Evolutionary conservation across 2,888 invertebrate genomes (phyloP).

Genomic region (Baccha elongata): DNA sequence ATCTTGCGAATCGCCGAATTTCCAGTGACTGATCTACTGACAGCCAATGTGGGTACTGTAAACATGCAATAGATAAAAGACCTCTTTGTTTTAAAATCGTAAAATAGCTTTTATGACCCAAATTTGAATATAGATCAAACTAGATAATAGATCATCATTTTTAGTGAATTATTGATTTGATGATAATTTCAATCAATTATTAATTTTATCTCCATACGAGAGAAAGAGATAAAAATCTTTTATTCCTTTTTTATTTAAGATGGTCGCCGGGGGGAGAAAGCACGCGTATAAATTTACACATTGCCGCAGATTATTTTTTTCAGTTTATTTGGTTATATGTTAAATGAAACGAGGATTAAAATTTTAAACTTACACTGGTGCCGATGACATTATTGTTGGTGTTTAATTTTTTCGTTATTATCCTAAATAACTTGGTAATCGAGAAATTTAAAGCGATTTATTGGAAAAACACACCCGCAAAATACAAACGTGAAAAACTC

Average conservation of each 20-base stretch:
- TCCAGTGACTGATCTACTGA: too few species aligned
- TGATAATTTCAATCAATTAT: constrained; percentile 45
- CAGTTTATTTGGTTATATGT: constrained; percentile 41
- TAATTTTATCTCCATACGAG: constrained; percentile 26
- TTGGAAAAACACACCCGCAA: constrained; percentile 66
- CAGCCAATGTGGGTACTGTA: too few species aligned
- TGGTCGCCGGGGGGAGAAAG: constrained; percentile 75
- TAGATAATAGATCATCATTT: constrained; percentile 36
- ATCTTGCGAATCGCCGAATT: too few species aligned
- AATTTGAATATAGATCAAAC: too few species aligned
- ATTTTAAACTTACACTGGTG: constrained; percentile 77
- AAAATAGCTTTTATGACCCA: too few species aligned
- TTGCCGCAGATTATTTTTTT: constrained; percentile 44
- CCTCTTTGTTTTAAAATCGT: too few species aligned
- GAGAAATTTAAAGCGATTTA: constrained; percentile 49
- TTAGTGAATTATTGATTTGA: constrained; percentile 65
- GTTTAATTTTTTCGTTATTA: constrained; percentile 55
- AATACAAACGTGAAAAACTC: constrained; percentile 67
- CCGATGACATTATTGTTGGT: constrained; percentile 77
- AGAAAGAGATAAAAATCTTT: constrained; percentile 51
- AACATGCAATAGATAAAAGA: too few species aligned
- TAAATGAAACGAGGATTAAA: constrained; percentile 22
- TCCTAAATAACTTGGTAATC: constrained; percentile 50
- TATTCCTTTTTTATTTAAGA: constrained; percentile 62
- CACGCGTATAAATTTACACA: constrained; percentile 74